Base-by-base conservation (phyloP, 2,888 invertebrate genomes). In the Temnothorax unifasciatus region DNA sequence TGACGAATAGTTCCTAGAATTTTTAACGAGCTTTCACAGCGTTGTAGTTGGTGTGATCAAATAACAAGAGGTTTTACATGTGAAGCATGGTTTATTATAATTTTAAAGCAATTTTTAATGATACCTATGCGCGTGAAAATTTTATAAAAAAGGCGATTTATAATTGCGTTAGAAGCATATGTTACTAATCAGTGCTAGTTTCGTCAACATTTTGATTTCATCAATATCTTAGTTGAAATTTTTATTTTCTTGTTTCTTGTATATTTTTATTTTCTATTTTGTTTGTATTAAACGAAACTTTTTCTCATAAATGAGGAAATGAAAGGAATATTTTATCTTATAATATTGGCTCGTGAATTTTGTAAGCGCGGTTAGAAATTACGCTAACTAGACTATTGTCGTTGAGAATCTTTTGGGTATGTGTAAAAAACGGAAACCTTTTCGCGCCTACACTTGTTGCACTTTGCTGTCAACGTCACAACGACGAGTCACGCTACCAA, bases 401-500 rank as follows among this genome's bases (percentile, higher is more conserved):
- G n/a, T 38, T 18, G 68, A 76, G 38, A 52, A 68, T 68, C 25
- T 18, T 25, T 54, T n/a, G 8, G 18, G 3, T 25, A 15, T 57
- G 18, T 57, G 2, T 77, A 44, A 57, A 44, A 68, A 76, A 44
- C 38, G 1, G 52, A 18, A 81, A 73, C 41, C 41, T 50, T 38
- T 71, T 64, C 41, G 18, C 18, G 63, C 18, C 71, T 71, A 50
- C 68, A 88, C 85, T 86, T 88, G 84, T 88, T 88, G 85, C 85
- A 75, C 52, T 57, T 83, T 44, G 15, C 18, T 68, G 54, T 76
- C 75, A 34, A 18, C 54, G 29, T 77, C 34, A 38, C 50, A 68
- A 61, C 54, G 61, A 68, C 59, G 38, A 74, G 69, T 85, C 66
- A 69, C 66, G 73, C 68, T 73, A 68, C 41, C 34, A 47, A 68